Conservation (phyloP, 2,888 invertebrate genomes). For the Cylindroiulus punctatus region DNA sequence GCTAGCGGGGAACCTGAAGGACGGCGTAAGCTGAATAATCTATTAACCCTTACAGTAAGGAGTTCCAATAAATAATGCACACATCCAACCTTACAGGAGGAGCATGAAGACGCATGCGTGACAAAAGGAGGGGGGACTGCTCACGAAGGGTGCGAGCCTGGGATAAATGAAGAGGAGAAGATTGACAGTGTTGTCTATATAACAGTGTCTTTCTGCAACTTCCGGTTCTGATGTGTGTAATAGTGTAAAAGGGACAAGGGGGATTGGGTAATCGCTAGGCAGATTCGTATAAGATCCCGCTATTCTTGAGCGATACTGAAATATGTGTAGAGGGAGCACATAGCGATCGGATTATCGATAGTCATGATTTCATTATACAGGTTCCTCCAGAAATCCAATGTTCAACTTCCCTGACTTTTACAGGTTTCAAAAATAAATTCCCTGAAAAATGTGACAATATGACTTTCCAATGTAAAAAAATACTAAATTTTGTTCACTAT, state of each 20-base stretch:
- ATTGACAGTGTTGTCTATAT: constrained; percentile 51
- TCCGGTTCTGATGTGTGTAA: constrained; percentile 35
- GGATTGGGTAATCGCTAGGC: constrained; percentile 1
- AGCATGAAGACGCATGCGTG: constrained; percentile 11
- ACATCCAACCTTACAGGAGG: background rate
- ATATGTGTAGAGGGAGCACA: background rate
- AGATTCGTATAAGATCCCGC: background rate
- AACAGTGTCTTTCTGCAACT: constrained; percentile 50
- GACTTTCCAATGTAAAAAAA: too few species aligned
- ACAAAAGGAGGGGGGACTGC: background rate
- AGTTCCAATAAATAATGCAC: background rate
- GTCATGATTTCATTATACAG: constrained; percentile 4
- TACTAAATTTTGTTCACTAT: too few species aligned
- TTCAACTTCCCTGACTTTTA: too few species aligned
- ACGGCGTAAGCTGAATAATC: constrained; percentile 24
- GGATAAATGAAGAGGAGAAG: constrained; percentile 53
- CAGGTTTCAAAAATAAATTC: too few species aligned
- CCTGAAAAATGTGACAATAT: too few species aligned
- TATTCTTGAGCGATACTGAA: background rate
- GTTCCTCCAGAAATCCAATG: constrained; percentile 10
- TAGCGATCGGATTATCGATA: constrained; percentile 2
- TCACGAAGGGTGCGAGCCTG: background rate
- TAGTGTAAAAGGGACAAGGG: constrained; percentile 43
- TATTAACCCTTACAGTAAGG: constrained; percentile 25
- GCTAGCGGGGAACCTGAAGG: background rate